phyloP scores from a whole-genome alignment of 2,888 invertebrate species.

The Pomacea canaliculata region DNA sequence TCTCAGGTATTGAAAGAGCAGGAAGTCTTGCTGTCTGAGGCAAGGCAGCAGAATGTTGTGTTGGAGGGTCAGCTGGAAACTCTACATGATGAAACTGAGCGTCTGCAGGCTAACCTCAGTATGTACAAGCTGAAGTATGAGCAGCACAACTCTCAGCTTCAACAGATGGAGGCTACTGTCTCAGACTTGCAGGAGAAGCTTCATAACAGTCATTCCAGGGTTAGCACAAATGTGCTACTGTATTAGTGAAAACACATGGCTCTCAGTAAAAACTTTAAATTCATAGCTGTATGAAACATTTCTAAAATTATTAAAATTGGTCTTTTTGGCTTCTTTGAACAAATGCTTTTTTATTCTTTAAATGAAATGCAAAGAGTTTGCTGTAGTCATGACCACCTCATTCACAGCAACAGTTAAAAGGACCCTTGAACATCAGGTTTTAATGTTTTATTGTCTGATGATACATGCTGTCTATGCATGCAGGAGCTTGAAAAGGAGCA shows the following conservation, averaged over 20 bases:
- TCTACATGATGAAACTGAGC: constrained; percentile 46
- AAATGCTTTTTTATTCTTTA: background rate
- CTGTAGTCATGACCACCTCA: too few relatives aligned
- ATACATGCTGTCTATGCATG: background rate
- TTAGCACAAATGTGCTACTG: constrained; percentile 22
- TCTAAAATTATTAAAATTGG: too few relatives aligned
- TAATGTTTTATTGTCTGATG: too few relatives aligned
- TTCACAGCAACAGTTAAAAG: too few relatives aligned
- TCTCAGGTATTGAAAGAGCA: constrained; percentile 52
- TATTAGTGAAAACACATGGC: too few relatives aligned
- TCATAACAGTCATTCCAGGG: constrained; percentile 55
- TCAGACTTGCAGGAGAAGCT: constrained; percentile 60
- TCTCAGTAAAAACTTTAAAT: too few relatives aligned
- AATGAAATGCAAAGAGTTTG: too few relatives aligned
- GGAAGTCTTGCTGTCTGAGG: constrained; percentile 54
- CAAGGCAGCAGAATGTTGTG: constrained; percentile 58
- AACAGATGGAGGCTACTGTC: constrained; percentile 58
- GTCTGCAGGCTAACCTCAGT: constrained; percentile 50
- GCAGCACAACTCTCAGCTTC: constrained; percentile 51
- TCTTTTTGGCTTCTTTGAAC: background rate
- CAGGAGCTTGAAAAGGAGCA: constrained; percentile 61
- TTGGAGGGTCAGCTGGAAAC: constrained; percentile 59
- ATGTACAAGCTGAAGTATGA: constrained; percentile 61
- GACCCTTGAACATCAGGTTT: too few relatives aligned
- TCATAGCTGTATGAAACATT: background rate